A percentile compares a stretch with the other conserved stretches of the same genome.
Evolutionary conservation across 1,140 invertebrate species (phyloP).

Genomic region (Psilanteris sp.): DNA sequence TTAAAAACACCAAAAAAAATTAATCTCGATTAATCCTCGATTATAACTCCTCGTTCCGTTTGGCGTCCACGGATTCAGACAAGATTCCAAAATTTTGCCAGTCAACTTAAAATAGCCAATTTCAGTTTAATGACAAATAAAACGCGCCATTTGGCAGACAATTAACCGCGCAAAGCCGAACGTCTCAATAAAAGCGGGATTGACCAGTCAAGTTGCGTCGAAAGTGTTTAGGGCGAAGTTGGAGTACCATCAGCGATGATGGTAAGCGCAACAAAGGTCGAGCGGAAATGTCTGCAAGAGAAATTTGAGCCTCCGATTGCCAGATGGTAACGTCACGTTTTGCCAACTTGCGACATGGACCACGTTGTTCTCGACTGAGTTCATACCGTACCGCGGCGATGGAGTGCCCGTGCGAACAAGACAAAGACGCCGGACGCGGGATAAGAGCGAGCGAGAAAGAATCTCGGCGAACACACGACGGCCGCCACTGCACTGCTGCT

Average conservation of each 20-base stretch:
- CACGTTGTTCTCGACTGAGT: conserved; percentile 52
- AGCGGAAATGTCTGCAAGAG: conserved; percentile 31
- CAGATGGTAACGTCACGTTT: conserved; percentile 64
- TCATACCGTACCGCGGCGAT: conserved; percentile 55
- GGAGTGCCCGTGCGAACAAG: conserved; percentile 46
- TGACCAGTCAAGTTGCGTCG: conserved; percentile 25
- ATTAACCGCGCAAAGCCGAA: conserved; percentile 19
- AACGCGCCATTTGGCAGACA: conserved; percentile 21
- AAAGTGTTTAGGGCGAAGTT: conserved; percentile 30
- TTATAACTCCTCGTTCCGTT: too few species aligned
- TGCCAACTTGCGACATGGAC: conserved; percentile 66
- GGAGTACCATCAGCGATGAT: conserved; percentile 44
- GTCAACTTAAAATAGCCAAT: too few species aligned
- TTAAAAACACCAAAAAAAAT: too few species aligned
- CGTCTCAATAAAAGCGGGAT: conserved; percentile 17
- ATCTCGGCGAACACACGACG: conserved; percentile 67
- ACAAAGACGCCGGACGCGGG: conserved; percentile 39
- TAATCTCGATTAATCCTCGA: too few species aligned
- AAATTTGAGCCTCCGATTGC: conserved; percentile 29
- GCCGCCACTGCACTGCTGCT: conserved; percentile 68
- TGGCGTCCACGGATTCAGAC: too few species aligned
- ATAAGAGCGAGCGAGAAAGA: conserved; percentile 56
- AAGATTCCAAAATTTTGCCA: too few species aligned
- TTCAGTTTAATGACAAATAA: conserved; percentile 23
- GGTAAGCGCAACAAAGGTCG: conserved; percentile 30